Base-by-base conservation (phyloP, 2,888 invertebrate species). In the Pseudococcus jackbeardsleyi region DNA sequence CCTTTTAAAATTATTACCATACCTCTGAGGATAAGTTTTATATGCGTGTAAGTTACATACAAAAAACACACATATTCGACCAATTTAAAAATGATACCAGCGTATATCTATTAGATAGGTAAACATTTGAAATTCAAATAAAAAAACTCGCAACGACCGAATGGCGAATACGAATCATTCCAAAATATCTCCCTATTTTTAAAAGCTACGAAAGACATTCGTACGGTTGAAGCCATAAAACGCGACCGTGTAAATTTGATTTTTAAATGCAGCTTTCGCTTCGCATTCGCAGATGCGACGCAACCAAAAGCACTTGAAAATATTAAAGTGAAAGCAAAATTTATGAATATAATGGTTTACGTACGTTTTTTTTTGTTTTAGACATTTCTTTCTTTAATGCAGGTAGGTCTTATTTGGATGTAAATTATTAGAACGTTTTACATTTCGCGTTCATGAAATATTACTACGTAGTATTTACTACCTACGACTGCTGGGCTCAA, bases 111-210 rank as follows among this genome's bases (percentile, higher is more conserved):
- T 33, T 15, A 22, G 19, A 22, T 72, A 72, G 72, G 33, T 77
- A 77, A 77, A 77, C 39, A 77, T 77, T 77, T 77, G 77, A 77
- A 77, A 77, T 77, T 77, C 77, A 39, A 77, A 39, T 72, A 39
- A 39, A 50, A 50, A 33, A 33, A 33, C 26, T 33, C 26, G 5
- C 15, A 17, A 50, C 50, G 50, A 50, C 50, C 15, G 15, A 50
- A 50, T 17, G 17, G 12, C 5, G 17, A 50, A 50, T 12, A 15
- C 17, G 17, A 17, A 15, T 50, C 26, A 33, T 50, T 46, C 46
- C 12, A 8, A 46, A 12, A 11, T 50, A 50, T 17, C 17, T 50
- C 5, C 50, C 17, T 50, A 5, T 50, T 50, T 50, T 15, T 50
- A 15, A 12, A 50, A 50, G 50, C 50, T 50, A 46, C 46, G 46